Evolutionary conservation across 2,113 vertebrate genomes (phyloP).

Genomic region (Trochalopteron elliotii): DNA sequence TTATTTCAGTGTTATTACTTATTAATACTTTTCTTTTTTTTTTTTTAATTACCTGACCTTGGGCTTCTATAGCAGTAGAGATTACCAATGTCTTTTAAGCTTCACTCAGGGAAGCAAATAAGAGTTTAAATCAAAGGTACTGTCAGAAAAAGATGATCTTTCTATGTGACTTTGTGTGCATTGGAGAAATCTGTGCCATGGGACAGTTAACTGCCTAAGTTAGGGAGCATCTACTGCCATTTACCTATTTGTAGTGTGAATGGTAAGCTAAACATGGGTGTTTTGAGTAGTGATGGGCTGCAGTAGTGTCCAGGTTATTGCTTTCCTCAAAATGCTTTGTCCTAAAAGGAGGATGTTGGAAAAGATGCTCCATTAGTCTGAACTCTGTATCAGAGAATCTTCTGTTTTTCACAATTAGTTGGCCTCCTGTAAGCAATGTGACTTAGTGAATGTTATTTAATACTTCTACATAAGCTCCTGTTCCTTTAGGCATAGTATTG

Average conservation of each 20-base stretch:
- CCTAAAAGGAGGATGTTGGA: not conserved
- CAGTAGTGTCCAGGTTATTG: not conserved
- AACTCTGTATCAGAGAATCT: not conserved
- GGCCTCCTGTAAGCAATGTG: not conserved
- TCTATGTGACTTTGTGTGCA: not conserved
- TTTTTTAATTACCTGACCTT: not conserved
- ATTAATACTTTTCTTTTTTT: not conserved
- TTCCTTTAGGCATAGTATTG: not conserved
- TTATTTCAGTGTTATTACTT: not conserved
- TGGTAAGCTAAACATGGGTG: not conserved
- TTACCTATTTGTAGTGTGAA: not conserved
- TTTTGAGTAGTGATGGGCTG: not conserved
- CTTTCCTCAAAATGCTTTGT: not conserved
- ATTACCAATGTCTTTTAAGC: not conserved
- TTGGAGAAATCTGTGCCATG: not conserved
- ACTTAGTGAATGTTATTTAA: not conserved
- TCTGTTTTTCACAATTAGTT: not conserved
- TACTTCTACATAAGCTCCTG: not conserved
- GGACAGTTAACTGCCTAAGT: not conserved
- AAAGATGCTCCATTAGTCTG: fast-evolving
- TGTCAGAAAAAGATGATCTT: not conserved
- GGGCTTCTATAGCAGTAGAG: not conserved
- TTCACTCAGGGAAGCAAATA: not conserved
- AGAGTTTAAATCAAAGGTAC: not conserved
- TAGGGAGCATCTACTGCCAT: not conserved